Percentiles rank a stretch among this genome's conserved stretches.
Evolutionary conservation across 2,888 invertebrate genomes (phyloP).

Genomic region (Hymenopus coronatus): DNA sequence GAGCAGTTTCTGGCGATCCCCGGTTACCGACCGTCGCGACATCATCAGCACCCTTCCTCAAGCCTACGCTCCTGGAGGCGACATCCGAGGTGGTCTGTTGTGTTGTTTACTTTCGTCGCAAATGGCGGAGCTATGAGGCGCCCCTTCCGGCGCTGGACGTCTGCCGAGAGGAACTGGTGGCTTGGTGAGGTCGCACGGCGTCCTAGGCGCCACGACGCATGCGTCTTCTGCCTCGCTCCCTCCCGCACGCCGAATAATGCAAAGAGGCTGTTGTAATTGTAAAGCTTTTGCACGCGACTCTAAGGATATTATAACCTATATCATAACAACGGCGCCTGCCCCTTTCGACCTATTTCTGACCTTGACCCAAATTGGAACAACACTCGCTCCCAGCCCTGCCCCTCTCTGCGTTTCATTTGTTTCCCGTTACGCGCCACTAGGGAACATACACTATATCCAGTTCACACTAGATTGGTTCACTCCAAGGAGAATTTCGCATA

Average conservation of each 20-base stretch:
- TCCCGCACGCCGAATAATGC: background rate
- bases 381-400: background rate
- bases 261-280: background rate
- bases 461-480: too few relatives aligned
- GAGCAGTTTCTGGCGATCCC: background rate
- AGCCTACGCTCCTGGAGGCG: background rate
- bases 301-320: background rate
- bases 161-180: background rate
- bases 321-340: background rate
- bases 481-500: too few relatives aligned
- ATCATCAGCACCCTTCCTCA: background rate
- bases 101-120: background rate
- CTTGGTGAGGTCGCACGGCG: background rate
- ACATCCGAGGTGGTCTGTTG: background rate
- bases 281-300: background rate
- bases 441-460: too few relatives aligned
- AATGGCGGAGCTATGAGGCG: background rate
- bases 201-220: background rate
- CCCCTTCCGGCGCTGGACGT: background rate
- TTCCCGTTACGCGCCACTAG: too few relatives aligned
- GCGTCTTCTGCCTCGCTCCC: background rate
- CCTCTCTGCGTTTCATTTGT: background rate
- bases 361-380: background rate
- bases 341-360: background rate
- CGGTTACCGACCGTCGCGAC: background rate